phyloP scores from a whole-genome alignment of 2,113 vertebrate species.

The Rhizomys pruinosus region DNA sequence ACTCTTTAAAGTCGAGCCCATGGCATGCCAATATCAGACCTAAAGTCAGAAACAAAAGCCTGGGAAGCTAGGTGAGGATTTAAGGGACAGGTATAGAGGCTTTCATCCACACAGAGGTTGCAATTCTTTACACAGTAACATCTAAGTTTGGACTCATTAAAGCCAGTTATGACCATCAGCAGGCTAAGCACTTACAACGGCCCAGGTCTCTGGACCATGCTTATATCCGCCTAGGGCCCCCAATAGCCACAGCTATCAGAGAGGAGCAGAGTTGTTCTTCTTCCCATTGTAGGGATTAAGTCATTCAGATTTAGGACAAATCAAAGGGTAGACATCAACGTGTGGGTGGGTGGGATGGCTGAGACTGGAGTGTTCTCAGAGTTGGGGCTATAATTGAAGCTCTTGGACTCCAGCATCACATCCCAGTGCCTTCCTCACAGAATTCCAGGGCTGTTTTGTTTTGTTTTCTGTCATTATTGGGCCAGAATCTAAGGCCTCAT shows the following conservation, averaged over 20 bases:
- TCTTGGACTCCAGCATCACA: neutral
- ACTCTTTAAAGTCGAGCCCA: slow-evolving; percentile 11
- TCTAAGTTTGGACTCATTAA: neutral
- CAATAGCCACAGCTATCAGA: neutral
- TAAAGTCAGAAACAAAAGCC: neutral
- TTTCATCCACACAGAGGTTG: neutral
- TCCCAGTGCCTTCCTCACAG: neutral
- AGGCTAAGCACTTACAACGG: neutral
- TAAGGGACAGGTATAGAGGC: neutral
- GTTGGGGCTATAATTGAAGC: neutral
- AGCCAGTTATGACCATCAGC: neutral
- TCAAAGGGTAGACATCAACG: neutral
- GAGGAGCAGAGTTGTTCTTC: neutral
- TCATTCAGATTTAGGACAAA: neutral
- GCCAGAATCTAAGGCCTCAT: neutral
- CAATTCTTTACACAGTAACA: neutral
- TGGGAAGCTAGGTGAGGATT: neutral
- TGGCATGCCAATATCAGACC: neutral
- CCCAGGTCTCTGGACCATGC: neutral
- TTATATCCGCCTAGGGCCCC: neutral
- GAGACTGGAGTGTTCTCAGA: neutral
- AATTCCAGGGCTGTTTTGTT: neutral
- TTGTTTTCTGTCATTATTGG: neutral
- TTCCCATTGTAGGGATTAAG: neutral
- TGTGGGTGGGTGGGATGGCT: neutral